Evolutionary conservation across 2,113 vertebrate genomes (phyloP).

Genomic region (Enhydra lutris): DNA sequence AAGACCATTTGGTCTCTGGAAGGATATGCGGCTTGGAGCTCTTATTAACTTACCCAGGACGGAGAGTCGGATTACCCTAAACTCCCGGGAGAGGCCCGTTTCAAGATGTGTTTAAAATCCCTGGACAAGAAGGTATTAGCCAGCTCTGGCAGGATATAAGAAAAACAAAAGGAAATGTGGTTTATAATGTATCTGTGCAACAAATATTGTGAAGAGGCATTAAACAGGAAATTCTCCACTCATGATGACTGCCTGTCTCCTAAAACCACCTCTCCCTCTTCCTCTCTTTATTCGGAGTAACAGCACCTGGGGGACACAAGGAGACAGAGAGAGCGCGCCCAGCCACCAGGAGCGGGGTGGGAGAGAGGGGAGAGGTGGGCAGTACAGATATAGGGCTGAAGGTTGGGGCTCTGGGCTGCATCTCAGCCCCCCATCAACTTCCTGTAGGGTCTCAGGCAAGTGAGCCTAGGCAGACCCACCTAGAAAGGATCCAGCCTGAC

Average conservation of each 20-base stretch:
- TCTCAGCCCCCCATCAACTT: background rate
- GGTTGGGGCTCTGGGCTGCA: accelerated
- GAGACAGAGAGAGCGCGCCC: background rate
- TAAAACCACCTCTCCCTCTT: background rate
- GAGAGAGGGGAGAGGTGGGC: too few relatives aligned
- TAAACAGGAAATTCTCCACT: slow-evolving; percentile 16
- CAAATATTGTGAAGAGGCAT: background rate
- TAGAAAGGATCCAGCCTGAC: background rate
- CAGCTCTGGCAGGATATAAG: slow-evolving; percentile 2
- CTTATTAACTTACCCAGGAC: slow-evolving; percentile 37
- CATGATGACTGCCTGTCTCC: background rate
- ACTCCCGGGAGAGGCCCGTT: background rate
- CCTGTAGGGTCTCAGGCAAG: background rate
- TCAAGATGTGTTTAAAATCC: slow-evolving; percentile 55
- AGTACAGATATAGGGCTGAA: accelerated
- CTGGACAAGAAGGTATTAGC: slow-evolving; percentile 25
- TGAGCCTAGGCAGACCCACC: background rate
- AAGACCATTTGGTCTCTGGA: background rate
- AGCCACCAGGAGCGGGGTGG: accelerated
- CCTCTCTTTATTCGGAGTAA: background rate
- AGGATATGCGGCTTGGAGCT: background rate
- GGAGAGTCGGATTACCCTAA: slow-evolving; percentile 14
- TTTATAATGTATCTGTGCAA: slow-evolving; percentile 57
- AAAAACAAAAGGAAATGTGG: slow-evolving; percentile 42
- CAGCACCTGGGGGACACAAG: background rate